Base-by-base conservation (phyloP, 2,113 vertebrate species). In the Etheostoma cragini region DNA sequence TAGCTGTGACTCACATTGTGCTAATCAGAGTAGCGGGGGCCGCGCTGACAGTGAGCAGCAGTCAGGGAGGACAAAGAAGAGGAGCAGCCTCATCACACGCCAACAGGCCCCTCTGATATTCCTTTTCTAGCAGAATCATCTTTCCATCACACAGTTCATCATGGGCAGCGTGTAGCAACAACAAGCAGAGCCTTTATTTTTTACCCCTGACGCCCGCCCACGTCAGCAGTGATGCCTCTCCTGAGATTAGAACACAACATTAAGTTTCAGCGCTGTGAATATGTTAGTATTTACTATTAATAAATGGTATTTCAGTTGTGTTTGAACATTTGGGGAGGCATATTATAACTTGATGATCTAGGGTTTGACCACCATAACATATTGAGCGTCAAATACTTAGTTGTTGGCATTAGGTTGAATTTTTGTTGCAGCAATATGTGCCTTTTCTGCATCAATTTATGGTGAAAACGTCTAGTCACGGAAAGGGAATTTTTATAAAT, bases 71-170 rank as follows among this genome's bases (percentile, higher is more conserved):
- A 83, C 68, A 2, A 53, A 15, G 62, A 4, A 24, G 38, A 38
- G 38, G 24, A 46, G 49, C 72, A 73, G 73, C 72, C 63, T 65
- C 72, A 50, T 86, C 47, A 52, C 75, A 65, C 65, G 38, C 46
- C 38, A 60, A 72, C 76, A 56, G 67, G 62, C 65, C 67, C 54
- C 47, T 69, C 66, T 80, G 77, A 74, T 33, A 72, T 78, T 81
- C 62, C 62, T 71, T 66, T 83, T 87, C 82, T 78, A 76, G 80
- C 33, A 38, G 50, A 89, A 53, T 73, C 81, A 45, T 68, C 80
- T 63, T 80, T 78, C 89, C 79, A 80, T 89, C 88, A 91, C 76
- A 67, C 61, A 81, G 80, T 83, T 85, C 74, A 65, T 93, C 90
- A 88, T 89, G 88, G 88, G 89, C 84, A 79, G 52, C 72, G 73